Evolutionary conservation across 2,888 invertebrate species (phyloP).

Genomic region (Electrophaes corylata): DNA sequence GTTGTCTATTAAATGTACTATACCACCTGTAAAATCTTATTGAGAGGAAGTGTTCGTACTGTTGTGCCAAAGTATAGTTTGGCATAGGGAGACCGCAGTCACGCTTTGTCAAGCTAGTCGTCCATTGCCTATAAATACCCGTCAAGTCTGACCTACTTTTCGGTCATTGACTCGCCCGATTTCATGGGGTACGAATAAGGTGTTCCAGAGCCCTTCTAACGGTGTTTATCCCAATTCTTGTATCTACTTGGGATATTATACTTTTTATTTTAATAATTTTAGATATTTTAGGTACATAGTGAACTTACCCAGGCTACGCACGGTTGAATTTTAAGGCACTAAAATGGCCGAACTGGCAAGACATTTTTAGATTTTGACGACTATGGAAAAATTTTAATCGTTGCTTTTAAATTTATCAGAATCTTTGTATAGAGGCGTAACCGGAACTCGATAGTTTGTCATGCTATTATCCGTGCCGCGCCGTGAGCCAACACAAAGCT

Average conservation of each 20-base stretch:
- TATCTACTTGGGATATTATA: slow-evolving; percentile 4
- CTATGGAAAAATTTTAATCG: too few relatives aligned
- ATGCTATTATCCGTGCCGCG: too few relatives aligned
- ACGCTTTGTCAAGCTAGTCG: slow-evolving; percentile 51
- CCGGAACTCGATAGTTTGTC: too few relatives aligned
- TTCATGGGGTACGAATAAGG: slow-evolving; percentile 48
- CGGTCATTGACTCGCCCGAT: slow-evolving; percentile 55
- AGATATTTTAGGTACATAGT: slow-evolving; percentile 3
- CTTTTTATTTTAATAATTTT: background rate
- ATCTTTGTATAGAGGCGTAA: too few relatives aligned
- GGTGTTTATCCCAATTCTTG: slow-evolving; percentile 7
- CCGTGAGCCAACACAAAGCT: too few relatives aligned
- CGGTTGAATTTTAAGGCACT: too few relatives aligned
- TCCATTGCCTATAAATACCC: slow-evolving; percentile 55
- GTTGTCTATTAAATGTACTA: slow-evolving; percentile 6
- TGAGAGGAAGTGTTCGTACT: slow-evolving; percentile 12
- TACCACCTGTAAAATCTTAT: slow-evolving; percentile 7
- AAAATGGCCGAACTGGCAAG: too few relatives aligned
- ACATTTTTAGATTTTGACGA: too few relatives aligned
- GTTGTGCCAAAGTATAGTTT: slow-evolving; percentile 14
- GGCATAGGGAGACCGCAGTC: slow-evolving; percentile 26
- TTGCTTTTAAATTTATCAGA: too few relatives aligned
- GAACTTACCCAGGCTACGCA: too few relatives aligned
- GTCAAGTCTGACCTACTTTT: slow-evolving; percentile 59
- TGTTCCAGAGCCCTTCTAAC: slow-evolving; percentile 31